These are phyloP conservation scores for Eremophila alpestris DNA, from an alignment of 2,797 vertebrate genomes.

Conservation along the genomic window DNA sequence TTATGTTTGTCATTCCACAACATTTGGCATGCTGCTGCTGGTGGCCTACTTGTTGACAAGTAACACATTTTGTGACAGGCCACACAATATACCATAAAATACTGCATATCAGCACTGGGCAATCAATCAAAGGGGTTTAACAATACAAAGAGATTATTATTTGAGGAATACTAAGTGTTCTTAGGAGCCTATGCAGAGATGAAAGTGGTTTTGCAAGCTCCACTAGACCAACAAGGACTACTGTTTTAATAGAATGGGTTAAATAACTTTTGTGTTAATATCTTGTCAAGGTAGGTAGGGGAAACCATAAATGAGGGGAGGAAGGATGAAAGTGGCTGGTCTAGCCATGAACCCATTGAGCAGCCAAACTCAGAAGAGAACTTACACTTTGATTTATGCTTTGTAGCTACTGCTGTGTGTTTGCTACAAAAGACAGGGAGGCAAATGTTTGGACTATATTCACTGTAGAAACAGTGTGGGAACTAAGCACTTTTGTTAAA, in stretches of 20 bases:
- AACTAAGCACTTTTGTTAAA: constrained; percentile 17
- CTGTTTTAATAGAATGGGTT: neutral
- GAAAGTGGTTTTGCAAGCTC: neutral
- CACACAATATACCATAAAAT: constrained; percentile 66
- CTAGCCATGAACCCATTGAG: neutral
- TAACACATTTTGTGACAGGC: constrained; percentile 64
- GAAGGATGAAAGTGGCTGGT: neutral
- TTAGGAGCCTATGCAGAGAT: neutral
- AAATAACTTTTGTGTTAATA: neutral
- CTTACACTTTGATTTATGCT: constrained; percentile 26
- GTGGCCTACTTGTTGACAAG: constrained; percentile 65
- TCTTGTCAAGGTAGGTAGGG: neutral
- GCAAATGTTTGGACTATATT: constrained; percentile 5
- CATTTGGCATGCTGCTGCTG: constrained; percentile 53
- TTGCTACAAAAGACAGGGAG: neutral
- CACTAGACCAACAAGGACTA: neutral
- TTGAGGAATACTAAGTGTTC: neutral
- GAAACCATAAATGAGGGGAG: neutral
- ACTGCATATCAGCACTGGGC: constrained; percentile 46
- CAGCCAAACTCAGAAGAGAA: neutral
- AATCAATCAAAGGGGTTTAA: constrained; percentile 38
- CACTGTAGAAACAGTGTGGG: neutral
- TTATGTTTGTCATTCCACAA: constrained; percentile 56
- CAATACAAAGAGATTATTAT: constrained; percentile 43
- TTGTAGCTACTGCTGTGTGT: constrained; percentile 4